Percentiles rank a stretch among this genome's conserved stretches.
These are phyloP conservation scores for Otolemur garnettii DNA, from an alignment of 2,113 vertebrate species.

Conservation along the genomic window DNA sequence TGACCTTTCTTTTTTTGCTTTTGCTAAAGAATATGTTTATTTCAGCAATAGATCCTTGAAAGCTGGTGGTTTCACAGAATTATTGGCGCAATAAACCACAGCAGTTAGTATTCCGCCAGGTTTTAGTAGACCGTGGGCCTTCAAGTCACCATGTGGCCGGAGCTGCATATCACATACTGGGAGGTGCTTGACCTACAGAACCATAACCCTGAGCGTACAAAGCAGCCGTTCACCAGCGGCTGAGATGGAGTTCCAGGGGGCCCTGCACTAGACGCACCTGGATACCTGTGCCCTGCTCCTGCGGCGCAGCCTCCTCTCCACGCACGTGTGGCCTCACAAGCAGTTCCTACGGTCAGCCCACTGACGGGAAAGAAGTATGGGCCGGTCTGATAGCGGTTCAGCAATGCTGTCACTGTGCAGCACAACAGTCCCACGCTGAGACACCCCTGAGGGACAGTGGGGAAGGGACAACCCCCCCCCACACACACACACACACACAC, in stretches of 20 bases:
- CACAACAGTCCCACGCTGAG: not conserved
- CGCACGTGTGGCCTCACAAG: not conserved
- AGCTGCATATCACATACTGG: not conserved
- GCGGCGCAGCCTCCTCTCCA: not conserved
- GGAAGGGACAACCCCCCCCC: not conserved
- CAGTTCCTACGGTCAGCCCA: not conserved
- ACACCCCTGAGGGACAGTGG: not conserved
- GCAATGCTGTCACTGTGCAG: too few species aligned
- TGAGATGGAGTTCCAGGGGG: too few species aligned
- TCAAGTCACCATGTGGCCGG: not conserved
- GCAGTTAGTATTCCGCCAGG: not conserved
- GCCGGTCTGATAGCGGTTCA: not conserved
- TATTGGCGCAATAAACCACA: constrained; percentile 82
- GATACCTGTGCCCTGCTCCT: not conserved
- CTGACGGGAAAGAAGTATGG: not conserved
- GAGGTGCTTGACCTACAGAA: not conserved
- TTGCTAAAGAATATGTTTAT: constrained; percentile 80
- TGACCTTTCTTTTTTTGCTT: not conserved
- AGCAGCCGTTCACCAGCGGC: not conserved
- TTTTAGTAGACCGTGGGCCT: not conserved
- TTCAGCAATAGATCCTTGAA: constrained; percentile 70
- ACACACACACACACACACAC: too few species aligned
- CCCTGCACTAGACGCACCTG: not conserved
- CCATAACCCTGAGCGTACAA: not conserved
- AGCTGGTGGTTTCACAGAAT: constrained; percentile 59